phyloP scores from a whole-genome alignment of 2,113 vertebrate species.

The Heteronetta atricapilla region DNA sequence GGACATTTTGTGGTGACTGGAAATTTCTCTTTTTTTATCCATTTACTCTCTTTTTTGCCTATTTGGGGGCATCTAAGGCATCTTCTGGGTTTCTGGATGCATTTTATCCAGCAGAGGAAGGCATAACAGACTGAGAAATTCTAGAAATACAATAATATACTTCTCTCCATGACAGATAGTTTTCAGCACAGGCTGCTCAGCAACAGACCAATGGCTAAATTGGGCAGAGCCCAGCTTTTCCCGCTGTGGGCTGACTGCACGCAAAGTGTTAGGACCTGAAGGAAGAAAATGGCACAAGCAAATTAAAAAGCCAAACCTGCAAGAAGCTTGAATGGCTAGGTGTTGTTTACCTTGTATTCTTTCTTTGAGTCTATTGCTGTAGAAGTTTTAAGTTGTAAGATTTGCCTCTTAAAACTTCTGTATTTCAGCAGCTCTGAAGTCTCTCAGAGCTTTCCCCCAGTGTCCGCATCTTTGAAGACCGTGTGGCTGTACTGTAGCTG shows the following conservation, averaged over 20 bases:
- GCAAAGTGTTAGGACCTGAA: neutral
- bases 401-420: neutral
- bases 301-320: neutral
- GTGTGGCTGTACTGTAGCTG: neutral
- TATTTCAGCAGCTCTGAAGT: neutral
- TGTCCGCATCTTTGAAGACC: neutral
- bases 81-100: neutral
- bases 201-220: neutral
- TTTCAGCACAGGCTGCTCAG: neutral
- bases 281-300: neutral
- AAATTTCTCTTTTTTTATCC: slow-evolving; percentile 3
- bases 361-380: neutral
- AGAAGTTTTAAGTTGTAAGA: neutral
- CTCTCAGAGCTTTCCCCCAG: neutral
- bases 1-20: slow-evolving; percentile 4
- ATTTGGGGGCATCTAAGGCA: neutral
- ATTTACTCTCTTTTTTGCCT: neutral
- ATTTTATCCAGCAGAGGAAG: neutral
- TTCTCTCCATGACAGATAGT: neutral
- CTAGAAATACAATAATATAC: neutral
- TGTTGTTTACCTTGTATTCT: neutral
- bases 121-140: neutral
- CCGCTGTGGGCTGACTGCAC: no score
- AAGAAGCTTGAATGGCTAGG: neutral
- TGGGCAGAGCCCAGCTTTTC: neutral